phyloP scores from a whole-genome alignment of 2,888 invertebrate species.

The Caenorhabditis uteleia region DNA sequence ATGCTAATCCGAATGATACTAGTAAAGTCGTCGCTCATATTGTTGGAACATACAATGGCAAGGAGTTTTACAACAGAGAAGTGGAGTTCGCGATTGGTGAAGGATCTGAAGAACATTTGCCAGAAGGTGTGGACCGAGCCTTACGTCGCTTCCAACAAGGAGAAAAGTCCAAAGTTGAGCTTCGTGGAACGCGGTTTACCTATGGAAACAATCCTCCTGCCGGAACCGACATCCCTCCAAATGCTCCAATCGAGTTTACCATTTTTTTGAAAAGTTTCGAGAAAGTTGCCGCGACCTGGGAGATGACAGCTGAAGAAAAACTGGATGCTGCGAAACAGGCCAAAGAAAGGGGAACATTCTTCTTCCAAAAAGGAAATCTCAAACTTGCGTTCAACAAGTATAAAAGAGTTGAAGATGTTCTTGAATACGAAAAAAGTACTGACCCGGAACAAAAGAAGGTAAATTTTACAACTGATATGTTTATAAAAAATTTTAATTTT shows the following conservation, averaged over 20 bases:
- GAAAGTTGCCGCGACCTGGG: slow-evolving; percentile 83
- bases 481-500: slow-evolving; percentile 3
- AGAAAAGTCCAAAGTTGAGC: slow-evolving; percentile 59
- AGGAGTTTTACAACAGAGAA: slow-evolving; percentile 82
- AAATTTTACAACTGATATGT: slow-evolving; percentile 7
- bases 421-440: slow-evolving; percentile 72
- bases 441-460: slow-evolving; percentile 53
- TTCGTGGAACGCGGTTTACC: slow-evolving; percentile 57
- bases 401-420: slow-evolving; percentile 78
- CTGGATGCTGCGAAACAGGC: slow-evolving; percentile 82
- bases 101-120: slow-evolving; percentile 78
- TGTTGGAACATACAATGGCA: slow-evolving; percentile 77
- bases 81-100: slow-evolving; percentile 86
- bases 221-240: slow-evolving; percentile 80
- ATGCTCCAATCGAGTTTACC: slow-evolving; percentile 81
- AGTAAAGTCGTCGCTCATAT: slow-evolving; percentile 83
- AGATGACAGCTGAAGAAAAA: slow-evolving; percentile 81
- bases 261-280: slow-evolving; percentile 85
- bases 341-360: slow-evolving; percentile 89
- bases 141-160: slow-evolving; percentile 79
- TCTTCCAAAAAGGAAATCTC: slow-evolving; percentile 75
- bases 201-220: slow-evolving; percentile 71
- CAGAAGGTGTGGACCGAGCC: slow-evolving; percentile 84
- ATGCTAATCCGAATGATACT: slow-evolving; percentile 81
- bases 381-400: slow-evolving; percentile 85